phyloP scores from a whole-genome alignment of 1,140 invertebrate species.

The Teleopsis dalmanni region DNA sequence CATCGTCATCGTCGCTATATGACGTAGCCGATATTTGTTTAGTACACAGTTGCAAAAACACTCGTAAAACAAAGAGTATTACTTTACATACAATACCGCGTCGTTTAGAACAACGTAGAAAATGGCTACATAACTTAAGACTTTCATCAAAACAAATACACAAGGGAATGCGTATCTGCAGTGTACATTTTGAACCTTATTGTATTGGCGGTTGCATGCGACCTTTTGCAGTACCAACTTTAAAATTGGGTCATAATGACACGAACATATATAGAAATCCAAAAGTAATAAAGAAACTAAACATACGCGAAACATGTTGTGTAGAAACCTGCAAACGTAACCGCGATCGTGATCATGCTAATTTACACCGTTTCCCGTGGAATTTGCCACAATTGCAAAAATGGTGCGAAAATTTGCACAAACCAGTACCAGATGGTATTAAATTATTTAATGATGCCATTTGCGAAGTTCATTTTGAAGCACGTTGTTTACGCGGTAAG shows the following conservation, averaged over 20 bases:
- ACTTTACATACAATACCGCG: conserved; percentile 40
- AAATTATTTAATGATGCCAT: conserved; percentile 40
- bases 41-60: conserved; percentile 35
- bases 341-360: conserved; percentile 37
- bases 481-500: conserved; percentile 36
- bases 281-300: conserved; percentile 40
- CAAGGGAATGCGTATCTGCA: conserved; percentile 37
- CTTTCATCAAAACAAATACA: conserved; percentile 34
- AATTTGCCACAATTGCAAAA: conserved; percentile 29
- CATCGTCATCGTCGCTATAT: background rate
- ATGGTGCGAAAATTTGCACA: conserved; percentile 34
- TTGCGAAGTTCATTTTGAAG: conserved; percentile 38
- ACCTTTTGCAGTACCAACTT: conserved; percentile 36
- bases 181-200: conserved; percentile 35
- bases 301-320: conserved; percentile 38
- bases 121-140: conserved; percentile 39
- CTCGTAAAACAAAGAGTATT: conserved; percentile 38
- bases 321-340: conserved; percentile 35
- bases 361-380: conserved; percentile 36
- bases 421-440: conserved; percentile 33
- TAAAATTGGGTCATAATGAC: conserved; percentile 34
- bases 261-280: conserved; percentile 36
- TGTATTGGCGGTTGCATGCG: conserved; percentile 42
- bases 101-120: conserved; percentile 33
- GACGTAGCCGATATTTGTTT: conserved; percentile 28